Conservation (phyloP, 2,113 vertebrate species). For the Bubo blakistoni region DNA sequence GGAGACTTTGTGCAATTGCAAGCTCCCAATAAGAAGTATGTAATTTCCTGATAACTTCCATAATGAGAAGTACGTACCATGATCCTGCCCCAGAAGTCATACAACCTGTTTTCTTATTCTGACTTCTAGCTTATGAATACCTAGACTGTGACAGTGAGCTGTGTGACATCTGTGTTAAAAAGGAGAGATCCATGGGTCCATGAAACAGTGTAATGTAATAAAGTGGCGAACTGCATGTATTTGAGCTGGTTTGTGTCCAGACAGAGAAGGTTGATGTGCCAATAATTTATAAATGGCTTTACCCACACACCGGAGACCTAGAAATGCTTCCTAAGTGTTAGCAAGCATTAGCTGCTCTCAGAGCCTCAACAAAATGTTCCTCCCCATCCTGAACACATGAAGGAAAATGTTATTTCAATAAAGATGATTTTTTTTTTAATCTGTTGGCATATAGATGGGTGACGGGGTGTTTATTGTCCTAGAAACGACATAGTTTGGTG, state of each 20-base stretch:
- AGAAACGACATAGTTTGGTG: not conserved
- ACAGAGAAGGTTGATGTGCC: not conserved
- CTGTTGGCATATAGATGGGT: not conserved
- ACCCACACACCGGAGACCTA: not conserved
- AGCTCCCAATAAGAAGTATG: not conserved
- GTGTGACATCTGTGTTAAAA: not conserved
- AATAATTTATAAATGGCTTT: conserved; percentile 5
- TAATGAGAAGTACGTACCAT: not conserved
- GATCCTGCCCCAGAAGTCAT: not conserved
- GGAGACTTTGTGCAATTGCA: not conserved
- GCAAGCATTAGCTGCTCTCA: not conserved
- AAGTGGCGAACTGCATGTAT: not conserved
- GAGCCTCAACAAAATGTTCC: not conserved
- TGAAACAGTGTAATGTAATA: not conserved
- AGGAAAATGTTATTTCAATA: not conserved
- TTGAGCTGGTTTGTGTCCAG: not conserved
- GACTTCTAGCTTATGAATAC: not conserved
- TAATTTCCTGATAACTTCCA: not conserved
- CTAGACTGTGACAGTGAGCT: not conserved
- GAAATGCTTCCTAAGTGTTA: conserved; percentile 22
- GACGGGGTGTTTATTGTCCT: not conserved
- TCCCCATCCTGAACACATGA: not conserved
- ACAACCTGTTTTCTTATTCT: not conserved
- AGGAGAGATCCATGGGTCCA: not conserved
- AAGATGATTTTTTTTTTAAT: not conserved